Evolutionary conservation across 2,113 vertebrate species (phyloP).

Genomic region (Piprites chloris): DNA sequence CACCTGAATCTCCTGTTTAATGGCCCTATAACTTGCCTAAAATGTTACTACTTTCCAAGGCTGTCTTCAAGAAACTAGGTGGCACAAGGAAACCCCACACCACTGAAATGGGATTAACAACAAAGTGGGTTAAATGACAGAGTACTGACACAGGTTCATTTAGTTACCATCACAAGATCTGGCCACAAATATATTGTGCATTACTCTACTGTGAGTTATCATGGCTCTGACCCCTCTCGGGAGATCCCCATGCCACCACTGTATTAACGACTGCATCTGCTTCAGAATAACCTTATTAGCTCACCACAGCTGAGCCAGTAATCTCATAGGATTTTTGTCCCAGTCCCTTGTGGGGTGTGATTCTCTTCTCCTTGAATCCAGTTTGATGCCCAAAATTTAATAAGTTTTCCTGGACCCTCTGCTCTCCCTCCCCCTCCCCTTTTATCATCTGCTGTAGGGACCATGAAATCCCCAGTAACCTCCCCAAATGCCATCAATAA

Average conservation of each 20-base stretch:
- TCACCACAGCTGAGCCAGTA: slow-evolving; percentile 80
- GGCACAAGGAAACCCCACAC: not conserved
- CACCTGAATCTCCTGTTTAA: slow-evolving; percentile 13
- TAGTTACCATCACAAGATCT: slow-evolving; percentile 72
- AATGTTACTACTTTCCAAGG: not conserved
- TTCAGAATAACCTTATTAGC: slow-evolving; percentile 84
- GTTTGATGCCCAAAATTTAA: slow-evolving; percentile 78
- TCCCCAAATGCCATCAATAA: slow-evolving; percentile 76
- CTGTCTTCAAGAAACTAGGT: not conserved
- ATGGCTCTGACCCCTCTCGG: slow-evolving; percentile 79
- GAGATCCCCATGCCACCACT: slow-evolving; percentile 82
- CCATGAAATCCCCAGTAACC: slow-evolving; percentile 70
- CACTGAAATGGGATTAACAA: not conserved
- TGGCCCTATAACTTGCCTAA: not conserved
- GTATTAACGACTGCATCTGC: slow-evolving; percentile 84
- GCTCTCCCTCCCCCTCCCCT: slow-evolving; percentile 66
- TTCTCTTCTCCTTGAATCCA: slow-evolving; percentile 77
- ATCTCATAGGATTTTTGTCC: slow-evolving; percentile 74
- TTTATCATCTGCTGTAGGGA: slow-evolving; percentile 70
- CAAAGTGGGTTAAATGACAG: slow-evolving; percentile 56
- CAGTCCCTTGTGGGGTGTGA: slow-evolving; percentile 67
- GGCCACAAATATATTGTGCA: slow-evolving; percentile 73
- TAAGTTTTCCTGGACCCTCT: slow-evolving; percentile 73
- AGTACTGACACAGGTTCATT: slow-evolving; percentile 45
- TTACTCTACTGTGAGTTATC: slow-evolving; percentile 78